These are phyloP conservation scores for Holothuria leucospilota DNA, from an alignment of 53 echinoderm and acorn worm species.

Conservation along the genomic window DNA sequence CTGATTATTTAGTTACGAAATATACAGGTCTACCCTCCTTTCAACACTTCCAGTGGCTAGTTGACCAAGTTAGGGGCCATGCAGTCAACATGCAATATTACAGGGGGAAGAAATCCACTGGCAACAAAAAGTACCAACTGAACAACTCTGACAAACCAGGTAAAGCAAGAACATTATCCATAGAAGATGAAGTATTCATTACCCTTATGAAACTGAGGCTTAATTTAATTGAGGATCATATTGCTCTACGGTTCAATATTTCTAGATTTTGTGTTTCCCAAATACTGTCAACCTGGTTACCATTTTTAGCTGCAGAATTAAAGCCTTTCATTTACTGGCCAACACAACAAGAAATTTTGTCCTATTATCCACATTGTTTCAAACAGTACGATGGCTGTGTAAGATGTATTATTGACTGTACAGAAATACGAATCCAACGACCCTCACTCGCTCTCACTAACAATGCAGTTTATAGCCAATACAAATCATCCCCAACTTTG, in stretches of 20 bases:
- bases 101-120: constrained; percentile 55
- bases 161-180: constrained; percentile 27
- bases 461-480: constrained; percentile 67
- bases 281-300: constrained; percentile 62
- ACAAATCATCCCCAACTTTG: constrained; percentile 66
- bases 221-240: constrained; percentile 53
- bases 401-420: constrained; percentile 75
- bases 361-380: constrained; percentile 71
- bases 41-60: constrained; percentile 55
- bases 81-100: constrained; percentile 56
- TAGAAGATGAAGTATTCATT: constrained; percentile 66
- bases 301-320: constrained; percentile 60
- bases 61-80: constrained; percentile 51
- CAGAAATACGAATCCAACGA: constrained; percentile 70
- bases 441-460: constrained; percentile 64
- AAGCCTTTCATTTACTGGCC: constrained; percentile 73
- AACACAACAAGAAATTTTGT: constrained; percentile 46
- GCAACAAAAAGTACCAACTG: constrained; percentile 51
- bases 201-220: constrained; percentile 67
- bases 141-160: constrained; percentile 60
- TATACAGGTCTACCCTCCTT: constrained; percentile 32
- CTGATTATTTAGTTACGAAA: too few species aligned
- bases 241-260: constrained; percentile 62
- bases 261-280: constrained; percentile 61
- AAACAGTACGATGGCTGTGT: constrained; percentile 62